phyloP scores from a whole-genome alignment of 2,888 invertebrate genomes.

The Sphinx pinastri region DNA sequence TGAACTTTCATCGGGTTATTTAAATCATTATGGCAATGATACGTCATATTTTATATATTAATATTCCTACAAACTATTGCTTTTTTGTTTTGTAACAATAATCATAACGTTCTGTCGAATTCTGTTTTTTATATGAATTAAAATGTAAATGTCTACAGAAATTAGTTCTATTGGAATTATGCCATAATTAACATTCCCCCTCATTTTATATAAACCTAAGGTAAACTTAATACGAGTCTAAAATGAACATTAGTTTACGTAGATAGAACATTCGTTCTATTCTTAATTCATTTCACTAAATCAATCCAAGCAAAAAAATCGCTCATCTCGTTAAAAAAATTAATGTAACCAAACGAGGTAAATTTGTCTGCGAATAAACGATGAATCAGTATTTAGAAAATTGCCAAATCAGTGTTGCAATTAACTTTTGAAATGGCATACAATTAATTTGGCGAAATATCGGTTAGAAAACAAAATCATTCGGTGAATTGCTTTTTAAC shows the following conservation, averaged over 20 bases:
- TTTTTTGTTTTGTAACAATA: too few relatives aligned
- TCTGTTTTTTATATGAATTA: too few relatives aligned
- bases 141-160: too few relatives aligned
- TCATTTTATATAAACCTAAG: not conserved
- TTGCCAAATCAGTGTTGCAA: constrained; percentile 40
- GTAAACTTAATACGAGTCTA: not conserved
- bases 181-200: too few relatives aligned
- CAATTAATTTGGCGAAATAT: constrained; percentile 38
- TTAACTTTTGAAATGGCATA: constrained; percentile 43
- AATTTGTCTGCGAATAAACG: constrained; percentile 14
- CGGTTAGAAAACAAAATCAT: constrained; percentile 31
- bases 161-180: too few relatives aligned
- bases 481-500: constrained; percentile 14
- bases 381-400: constrained; percentile 39
- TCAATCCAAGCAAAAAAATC: not conserved
- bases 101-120: too few relatives aligned
- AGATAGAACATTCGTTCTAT: too few relatives aligned
- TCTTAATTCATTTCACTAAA: too few relatives aligned
- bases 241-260: not conserved
- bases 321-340: not conserved
- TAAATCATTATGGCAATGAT: not conserved
- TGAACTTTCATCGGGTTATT: constrained; percentile 1
- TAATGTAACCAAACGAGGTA: constrained; percentile 29
- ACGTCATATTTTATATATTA: not conserved
- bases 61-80: too few relatives aligned